These are phyloP conservation scores for Gopherus evgoodei DNA, from an alignment of 2,113 vertebrate species.

Conservation along the genomic window DNA sequence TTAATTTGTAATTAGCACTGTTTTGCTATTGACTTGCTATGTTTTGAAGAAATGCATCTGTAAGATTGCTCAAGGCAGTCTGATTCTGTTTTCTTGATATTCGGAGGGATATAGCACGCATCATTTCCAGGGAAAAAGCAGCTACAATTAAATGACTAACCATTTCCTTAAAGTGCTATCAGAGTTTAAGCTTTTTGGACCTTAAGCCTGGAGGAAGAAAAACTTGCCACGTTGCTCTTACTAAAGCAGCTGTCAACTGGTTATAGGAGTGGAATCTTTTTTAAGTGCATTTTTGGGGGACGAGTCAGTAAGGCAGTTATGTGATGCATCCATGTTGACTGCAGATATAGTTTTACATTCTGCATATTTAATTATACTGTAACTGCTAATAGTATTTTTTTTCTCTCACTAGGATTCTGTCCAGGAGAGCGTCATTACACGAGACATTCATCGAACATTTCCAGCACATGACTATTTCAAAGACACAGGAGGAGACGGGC, in stretches of 20 bases:
- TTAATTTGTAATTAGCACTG: conserved; percentile 27
- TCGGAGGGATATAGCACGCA: background rate
- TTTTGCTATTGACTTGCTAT: background rate
- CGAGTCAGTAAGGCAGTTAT: conserved; percentile 33
- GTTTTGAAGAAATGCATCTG: conserved; percentile 13
- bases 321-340: background rate
- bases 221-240: conserved; percentile 1
- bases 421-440: conserved; percentile 94
- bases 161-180: conserved; percentile 24
- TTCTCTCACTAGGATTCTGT: conserved; percentile 87
- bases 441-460: conserved; percentile 97
- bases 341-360: background rate
- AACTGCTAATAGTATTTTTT: conserved; percentile 21
- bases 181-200: conserved; percentile 28
- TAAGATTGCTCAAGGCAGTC: background rate
- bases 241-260: conserved; percentile 29
- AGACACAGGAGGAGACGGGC: conserved; percentile 95
- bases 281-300: conserved; percentile 23
- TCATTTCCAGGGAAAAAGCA: conserved; percentile 37
- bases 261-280: conserved; percentile 4
- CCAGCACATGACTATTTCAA: conserved; percentile 99
- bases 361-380: conserved; percentile 7
- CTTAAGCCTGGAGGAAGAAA: conserved; percentile 35
- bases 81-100: conserved; percentile 30
- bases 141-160: conserved; percentile 9